A percentile compares a stretch with the other conserved stretches of the same genome.
Conservation (phyloP, 2,888 invertebrate species). For the Drosophila buzzatii region DNA sequence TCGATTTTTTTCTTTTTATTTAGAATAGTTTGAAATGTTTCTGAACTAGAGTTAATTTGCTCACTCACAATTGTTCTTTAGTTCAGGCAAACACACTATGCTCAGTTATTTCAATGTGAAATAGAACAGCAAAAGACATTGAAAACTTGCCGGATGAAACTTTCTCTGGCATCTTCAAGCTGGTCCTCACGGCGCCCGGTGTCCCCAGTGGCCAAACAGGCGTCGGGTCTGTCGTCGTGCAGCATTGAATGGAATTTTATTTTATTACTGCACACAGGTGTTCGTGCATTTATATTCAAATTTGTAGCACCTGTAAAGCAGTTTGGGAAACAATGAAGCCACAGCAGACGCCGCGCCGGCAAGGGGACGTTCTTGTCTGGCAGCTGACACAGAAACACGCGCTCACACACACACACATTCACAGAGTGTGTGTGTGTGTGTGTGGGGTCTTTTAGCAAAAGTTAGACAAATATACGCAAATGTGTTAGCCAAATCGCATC, state of each 20-base stretch:
- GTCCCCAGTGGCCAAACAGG: conserved; percentile 49
- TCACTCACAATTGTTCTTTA: neutral
- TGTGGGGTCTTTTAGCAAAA: conserved; percentile 47
- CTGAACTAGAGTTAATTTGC: neutral
- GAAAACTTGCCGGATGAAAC: conserved; percentile 53
- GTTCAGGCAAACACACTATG: neutral
- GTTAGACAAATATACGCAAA: conserved; percentile 64
- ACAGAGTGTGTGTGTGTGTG: conserved; percentile 17
- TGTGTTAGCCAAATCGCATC: conserved; percentile 56
- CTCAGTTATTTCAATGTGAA: conserved; percentile 24
- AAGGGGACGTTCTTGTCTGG: conserved; percentile 37
- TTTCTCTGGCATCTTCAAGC: conserved; percentile 33
- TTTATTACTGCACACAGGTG: conserved; percentile 77
- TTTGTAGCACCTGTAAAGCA: conserved; percentile 79
- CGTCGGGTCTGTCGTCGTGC: conserved; percentile 52
- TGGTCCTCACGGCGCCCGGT: conserved; percentile 1
- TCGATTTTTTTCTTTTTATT: neutral
- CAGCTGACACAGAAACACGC: conserved; percentile 21
- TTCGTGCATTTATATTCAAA: conserved; percentile 73
- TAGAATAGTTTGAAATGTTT: neutral
- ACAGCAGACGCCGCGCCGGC: conserved; percentile 40
- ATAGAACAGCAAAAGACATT: conserved; percentile 43
- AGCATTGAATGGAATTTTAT: conserved; percentile 74
- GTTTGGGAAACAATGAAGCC: conserved; percentile 75
- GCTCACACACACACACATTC: conserved; percentile 13